Conservation (phyloP, 2,113 vertebrate genomes). For the Phycodurus eques region DNA sequence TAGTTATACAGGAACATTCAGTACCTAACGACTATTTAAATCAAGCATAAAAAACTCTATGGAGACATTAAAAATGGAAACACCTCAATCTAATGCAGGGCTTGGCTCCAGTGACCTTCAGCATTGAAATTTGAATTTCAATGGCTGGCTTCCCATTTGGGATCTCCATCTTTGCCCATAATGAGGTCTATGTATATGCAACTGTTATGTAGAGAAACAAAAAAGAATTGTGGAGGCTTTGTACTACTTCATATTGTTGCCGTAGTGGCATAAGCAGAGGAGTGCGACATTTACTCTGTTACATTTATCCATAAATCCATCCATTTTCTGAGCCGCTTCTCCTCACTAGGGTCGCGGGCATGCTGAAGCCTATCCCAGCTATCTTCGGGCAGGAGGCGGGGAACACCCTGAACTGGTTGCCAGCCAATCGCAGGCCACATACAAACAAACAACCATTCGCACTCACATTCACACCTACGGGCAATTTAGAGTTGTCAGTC, state of each 20-base stretch:
- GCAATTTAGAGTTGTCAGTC: too few relatives aligned
- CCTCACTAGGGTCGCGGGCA: too few relatives aligned
- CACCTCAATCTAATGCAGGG: neutral
- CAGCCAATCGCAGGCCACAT: too few relatives aligned
- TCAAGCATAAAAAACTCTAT: constrained; percentile 11
- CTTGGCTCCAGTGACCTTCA: constrained; percentile 28
- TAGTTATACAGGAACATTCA: constrained; percentile 5
- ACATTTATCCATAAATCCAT: too few relatives aligned
- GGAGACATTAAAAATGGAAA: constrained; percentile 10
- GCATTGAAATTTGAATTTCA: constrained; percentile 17
- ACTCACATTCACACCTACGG: too few relatives aligned
- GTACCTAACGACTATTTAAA: constrained; percentile 7
- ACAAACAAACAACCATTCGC: too few relatives aligned
- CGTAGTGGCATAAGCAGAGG: too few relatives aligned
- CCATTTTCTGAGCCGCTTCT: too few relatives aligned
- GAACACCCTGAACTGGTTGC: too few relatives aligned
- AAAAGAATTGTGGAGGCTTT: neutral
- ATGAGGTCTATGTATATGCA: neutral
- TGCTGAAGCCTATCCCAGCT: too few relatives aligned
- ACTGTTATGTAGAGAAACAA: neutral
- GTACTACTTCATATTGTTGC: neutral
- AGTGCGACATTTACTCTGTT: too few relatives aligned
- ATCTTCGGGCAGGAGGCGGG: too few relatives aligned
- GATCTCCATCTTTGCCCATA: neutral
- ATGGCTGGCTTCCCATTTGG: neutral